phyloP scores from a whole-genome alignment of 2,888 invertebrate genomes.

The Leptopterna dolabrata region DNA sequence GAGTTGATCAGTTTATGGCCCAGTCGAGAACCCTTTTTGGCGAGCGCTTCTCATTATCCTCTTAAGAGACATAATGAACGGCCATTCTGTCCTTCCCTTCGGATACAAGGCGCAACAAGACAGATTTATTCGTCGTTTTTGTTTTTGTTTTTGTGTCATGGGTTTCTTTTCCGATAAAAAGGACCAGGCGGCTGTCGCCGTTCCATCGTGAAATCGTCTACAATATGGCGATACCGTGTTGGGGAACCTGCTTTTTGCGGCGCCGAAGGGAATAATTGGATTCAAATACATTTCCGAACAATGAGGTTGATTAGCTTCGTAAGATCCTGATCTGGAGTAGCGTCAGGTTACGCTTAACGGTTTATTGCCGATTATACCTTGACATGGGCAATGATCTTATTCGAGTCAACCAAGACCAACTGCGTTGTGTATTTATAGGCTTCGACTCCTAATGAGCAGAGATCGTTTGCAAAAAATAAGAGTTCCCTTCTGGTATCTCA shows the following conservation, averaged over 20 bases:
- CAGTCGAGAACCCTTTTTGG: neutral
- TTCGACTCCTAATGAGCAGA: no score
- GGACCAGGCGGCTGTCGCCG: neutral
- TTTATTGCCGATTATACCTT: no score
- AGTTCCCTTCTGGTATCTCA: no score
- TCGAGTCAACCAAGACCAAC: no score
- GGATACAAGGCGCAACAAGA: neutral
- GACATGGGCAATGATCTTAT: no score
- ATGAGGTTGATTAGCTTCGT: neutral
- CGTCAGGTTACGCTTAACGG: no score
- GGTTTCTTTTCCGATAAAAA: neutral
- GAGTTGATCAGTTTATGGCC: neutral
- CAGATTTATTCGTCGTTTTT: neutral
- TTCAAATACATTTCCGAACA: neutral
- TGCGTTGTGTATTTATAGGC: no score
- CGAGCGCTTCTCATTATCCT: neutral
- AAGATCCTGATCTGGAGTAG: no score
- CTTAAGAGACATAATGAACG: slow-evolving; percentile 4
- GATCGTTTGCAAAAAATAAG: no score
- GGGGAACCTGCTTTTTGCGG: neutral
- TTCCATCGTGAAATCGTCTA: neutral
- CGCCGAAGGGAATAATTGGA: neutral
- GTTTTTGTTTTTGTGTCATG: neutral
- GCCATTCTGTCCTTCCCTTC: neutral
- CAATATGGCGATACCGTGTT: neutral